These are phyloP conservation scores for Brachionus sp. DNA, from an alignment of 1,140 invertebrate species.

Conservation along the genomic window DNA sequence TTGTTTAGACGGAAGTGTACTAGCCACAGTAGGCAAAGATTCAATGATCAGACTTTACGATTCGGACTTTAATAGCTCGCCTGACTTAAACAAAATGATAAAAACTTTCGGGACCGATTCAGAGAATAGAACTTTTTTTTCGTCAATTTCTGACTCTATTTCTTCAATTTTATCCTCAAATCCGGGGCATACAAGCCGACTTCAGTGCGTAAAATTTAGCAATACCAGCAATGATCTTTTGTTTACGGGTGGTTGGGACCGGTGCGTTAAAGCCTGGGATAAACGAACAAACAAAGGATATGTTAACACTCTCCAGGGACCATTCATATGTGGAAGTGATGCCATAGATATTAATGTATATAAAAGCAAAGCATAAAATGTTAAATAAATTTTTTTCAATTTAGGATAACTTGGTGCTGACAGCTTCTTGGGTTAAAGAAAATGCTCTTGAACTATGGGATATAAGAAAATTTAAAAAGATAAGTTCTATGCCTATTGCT, in stretches of 20 bases:
- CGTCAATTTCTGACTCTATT: background rate
- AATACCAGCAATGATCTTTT: background rate
- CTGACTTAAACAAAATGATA: background rate
- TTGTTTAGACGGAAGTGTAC: background rate
- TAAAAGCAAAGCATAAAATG: background rate
- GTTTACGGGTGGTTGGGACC: constrained; percentile 36
- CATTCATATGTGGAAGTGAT: constrained; percentile 44
- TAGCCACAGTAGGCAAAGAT: constrained; percentile 32
- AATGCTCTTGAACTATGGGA: constrained; percentile 28
- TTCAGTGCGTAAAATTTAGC: constrained; percentile 39
- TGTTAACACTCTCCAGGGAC: constrained; percentile 23
- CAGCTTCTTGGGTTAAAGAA: constrained; percentile 35
- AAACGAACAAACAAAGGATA: background rate
- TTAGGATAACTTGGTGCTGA: constrained; percentile 25
- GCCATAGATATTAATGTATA: constrained; percentile 40
- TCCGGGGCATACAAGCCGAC: background rate
- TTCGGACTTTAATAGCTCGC: background rate
- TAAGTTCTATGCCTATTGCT: background rate
- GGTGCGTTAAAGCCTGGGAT: constrained; percentile 33
- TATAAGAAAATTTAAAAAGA: constrained; percentile 36
- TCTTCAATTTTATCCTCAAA: background rate
- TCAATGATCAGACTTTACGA: constrained; percentile 4
- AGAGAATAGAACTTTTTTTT: background rate
- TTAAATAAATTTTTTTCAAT: background rate
- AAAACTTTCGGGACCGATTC: background rate